Evolutionary conservation across 2,888 invertebrate species (phyloP).

Genomic region (Yponomeuta cagnagella): DNA sequence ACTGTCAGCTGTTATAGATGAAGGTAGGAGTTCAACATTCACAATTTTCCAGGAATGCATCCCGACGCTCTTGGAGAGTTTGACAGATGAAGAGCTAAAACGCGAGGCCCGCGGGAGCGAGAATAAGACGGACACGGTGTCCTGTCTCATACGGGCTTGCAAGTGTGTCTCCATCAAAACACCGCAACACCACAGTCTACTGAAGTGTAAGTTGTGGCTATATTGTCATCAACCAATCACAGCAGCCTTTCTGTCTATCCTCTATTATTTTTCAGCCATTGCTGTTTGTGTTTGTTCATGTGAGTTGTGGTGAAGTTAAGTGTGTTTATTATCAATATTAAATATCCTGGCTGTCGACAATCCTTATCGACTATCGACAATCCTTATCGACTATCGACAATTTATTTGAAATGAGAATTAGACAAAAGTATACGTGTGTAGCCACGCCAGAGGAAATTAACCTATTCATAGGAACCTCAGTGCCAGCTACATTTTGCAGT

Average conservation of each 20-base stretch:
- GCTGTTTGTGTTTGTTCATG: neutral
- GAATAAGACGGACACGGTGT: conserved; percentile 96
- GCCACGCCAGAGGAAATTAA: too few relatives aligned
- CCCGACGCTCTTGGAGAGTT: conserved; percentile 90
- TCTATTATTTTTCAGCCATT: neutral
- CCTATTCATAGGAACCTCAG: too few relatives aligned
- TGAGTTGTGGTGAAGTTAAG: neutral
- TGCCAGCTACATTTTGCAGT: too few relatives aligned
- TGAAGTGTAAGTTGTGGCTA: conserved; percentile 63
- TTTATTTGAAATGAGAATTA: too few relatives aligned
- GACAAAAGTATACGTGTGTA: too few relatives aligned
- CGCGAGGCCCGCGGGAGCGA: conserved; percentile 94
- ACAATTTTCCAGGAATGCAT: conserved; percentile 84
- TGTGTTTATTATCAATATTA: neutral
- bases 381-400: too few relatives aligned
- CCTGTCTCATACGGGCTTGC: conserved; percentile 93
- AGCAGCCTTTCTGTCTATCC: neutral
- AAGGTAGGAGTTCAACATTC: neutral
- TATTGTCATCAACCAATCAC: neutral
- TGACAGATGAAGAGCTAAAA: conserved; percentile 96
- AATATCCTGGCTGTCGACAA: too few relatives aligned
- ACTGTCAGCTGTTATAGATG: neutral
- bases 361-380: too few relatives aligned
- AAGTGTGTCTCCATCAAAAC: conserved; percentile 92
- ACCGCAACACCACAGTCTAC: conserved; percentile 85